Percentiles rank a stretch among this genome's conserved stretches.
Evolutionary conservation across 2,113 vertebrate species (phyloP).

Genomic region (Mionectes macconnelli): DNA sequence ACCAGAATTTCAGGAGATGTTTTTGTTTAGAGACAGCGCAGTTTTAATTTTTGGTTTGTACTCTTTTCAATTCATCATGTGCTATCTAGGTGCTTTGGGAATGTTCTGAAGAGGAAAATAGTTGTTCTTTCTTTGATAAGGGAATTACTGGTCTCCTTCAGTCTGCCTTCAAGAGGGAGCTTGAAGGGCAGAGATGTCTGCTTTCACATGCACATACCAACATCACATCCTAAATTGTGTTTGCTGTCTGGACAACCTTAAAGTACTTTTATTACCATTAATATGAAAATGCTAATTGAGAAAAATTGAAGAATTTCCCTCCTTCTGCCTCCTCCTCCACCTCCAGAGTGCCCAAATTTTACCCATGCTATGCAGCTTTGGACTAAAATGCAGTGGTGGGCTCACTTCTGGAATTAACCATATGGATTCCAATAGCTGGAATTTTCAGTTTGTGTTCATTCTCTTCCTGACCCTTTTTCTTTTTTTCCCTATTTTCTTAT

Average conservation of each 20-base stretch:
- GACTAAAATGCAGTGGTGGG: neutral
- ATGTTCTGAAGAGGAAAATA: neutral
- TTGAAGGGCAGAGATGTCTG: neutral
- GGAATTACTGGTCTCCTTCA: neutral
- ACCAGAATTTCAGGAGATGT: neutral
- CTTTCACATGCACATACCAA: neutral
- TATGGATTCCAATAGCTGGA: neutral
- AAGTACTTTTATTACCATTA: neutral
- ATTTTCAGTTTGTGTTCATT: neutral
- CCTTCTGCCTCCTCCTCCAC: neutral
- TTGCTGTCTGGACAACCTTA: neutral
- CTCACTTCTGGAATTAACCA: neutral
- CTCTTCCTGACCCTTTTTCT: neutral
- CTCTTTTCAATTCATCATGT: neutral
- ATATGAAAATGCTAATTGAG: neutral
- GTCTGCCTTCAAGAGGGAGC: neutral
- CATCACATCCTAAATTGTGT: neutral
- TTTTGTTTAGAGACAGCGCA: neutral
- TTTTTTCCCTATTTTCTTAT: neutral
- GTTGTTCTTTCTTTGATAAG: neutral
- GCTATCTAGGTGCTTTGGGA: neutral
- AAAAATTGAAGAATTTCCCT: neutral
- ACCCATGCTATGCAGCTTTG: neutral
- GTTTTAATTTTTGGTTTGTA: neutral
- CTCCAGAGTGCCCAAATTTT: neutral